Conservation (phyloP, 2,113 vertebrate species). For the Leuciscus idus region DNA sequence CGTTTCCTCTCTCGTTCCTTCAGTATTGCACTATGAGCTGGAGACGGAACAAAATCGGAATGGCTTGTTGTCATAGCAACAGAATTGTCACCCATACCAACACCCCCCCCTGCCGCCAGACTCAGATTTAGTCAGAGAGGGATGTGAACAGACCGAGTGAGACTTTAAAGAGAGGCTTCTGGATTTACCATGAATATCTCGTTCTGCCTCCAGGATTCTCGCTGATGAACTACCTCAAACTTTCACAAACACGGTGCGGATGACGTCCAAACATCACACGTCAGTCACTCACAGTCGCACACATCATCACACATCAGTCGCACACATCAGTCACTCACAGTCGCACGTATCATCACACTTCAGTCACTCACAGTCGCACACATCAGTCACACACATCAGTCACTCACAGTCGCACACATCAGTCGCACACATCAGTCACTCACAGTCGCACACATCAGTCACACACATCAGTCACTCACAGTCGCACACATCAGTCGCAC, state of each 20-base stretch:
- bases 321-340: no score
- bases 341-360: no score
- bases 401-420: no score
- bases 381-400: no score
- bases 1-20: background rate
- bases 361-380: no score
- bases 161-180: constrained; percentile 29
- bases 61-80: constrained; percentile 35
- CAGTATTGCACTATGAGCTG: background rate
- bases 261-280: no score
- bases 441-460: no score
- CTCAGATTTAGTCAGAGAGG: constrained; percentile 26
- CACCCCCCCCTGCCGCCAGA: background rate
- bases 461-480: no score
- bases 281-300: no score
- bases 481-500: no score
- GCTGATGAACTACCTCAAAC: background rate
- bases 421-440: no score
- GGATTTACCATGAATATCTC: background rate
- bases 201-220: background rate
- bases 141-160: constrained; percentile 14
- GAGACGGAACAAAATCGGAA: background rate
- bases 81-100: constrained; percentile 34
- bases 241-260: background rate
- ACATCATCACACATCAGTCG: no score